A percentile compares a stretch with the other conserved stretches of the same genome.
Evolutionary conservation across 2,888 invertebrate genomes (phyloP).

Genomic region (Shargacucullia verbasci): DNA sequence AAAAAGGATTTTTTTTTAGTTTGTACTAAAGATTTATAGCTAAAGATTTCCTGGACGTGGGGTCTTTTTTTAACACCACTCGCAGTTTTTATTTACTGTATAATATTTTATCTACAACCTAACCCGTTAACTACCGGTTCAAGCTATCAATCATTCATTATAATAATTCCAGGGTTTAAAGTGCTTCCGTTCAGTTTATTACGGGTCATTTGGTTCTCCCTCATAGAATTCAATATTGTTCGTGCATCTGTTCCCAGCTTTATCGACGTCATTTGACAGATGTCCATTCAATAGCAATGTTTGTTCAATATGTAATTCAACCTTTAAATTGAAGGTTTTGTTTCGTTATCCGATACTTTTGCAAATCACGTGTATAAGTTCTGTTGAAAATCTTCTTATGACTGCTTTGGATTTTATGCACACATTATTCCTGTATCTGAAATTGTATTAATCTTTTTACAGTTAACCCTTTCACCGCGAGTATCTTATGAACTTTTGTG

Average conservation of each 20-base stretch:
- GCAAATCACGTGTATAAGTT: slow-evolving; percentile 19
- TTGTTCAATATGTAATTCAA: slow-evolving; percentile 47
- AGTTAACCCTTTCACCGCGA: not conserved
- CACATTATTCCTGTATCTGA: not conserved
- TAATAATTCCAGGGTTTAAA: slow-evolving; percentile 52
- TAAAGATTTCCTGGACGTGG: too few relatives aligned
- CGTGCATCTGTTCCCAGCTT: slow-evolving; percentile 51
- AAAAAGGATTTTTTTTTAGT: not conserved
- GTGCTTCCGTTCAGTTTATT: slow-evolving; percentile 52
- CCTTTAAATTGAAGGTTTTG: slow-evolving; percentile 43
- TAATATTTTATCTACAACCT: slow-evolving; percentile 10
- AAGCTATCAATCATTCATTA: slow-evolving; percentile 45
- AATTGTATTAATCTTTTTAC: slow-evolving; percentile 1
- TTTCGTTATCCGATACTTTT: slow-evolving; percentile 35
- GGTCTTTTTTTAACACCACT: too few relatives aligned
- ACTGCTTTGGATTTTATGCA: not conserved
- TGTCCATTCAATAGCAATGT: slow-evolving; percentile 50
- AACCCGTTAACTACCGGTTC: slow-evolving; percentile 32
- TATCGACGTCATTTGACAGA: slow-evolving; percentile 56
- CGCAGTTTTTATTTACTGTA: too few relatives aligned
- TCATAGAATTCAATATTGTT: slow-evolving; percentile 42
- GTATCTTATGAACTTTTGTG: too few relatives aligned
- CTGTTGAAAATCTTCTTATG: not conserved
- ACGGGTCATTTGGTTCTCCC: slow-evolving; percentile 53
- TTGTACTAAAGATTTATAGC: too few relatives aligned